Conservation (phyloP, 2,797 vertebrate genomes). For the Sebastes trivittatus region DNA sequence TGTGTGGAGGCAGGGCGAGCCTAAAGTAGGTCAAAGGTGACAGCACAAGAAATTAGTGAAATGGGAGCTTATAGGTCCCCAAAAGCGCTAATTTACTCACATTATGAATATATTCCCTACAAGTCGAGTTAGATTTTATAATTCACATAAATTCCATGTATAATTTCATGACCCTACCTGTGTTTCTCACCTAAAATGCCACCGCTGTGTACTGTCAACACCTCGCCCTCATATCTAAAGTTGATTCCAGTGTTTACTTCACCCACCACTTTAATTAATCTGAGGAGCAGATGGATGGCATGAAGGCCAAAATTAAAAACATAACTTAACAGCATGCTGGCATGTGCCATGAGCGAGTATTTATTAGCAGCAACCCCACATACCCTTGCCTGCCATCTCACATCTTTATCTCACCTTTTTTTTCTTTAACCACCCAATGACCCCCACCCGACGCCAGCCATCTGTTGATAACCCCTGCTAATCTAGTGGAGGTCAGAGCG, state of each 20-base stretch:
- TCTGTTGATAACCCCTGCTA: conserved; percentile 75
- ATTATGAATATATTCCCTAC: neutral
- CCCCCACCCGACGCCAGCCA: conserved; percentile 44
- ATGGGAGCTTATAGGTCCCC: neutral
- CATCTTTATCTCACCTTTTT: conserved; percentile 51
- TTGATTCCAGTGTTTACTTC: neutral
- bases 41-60: conserved; percentile 22
- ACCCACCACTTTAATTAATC: conserved; percentile 20
- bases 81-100: neutral
- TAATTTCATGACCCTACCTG: neutral
- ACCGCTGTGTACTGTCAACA: conserved; percentile 1
- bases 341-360: conserved; percentile 15
- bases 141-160: neutral
- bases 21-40: conserved; percentile 80
- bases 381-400: conserved; percentile 12
- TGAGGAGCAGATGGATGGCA: conserved; percentile 25
- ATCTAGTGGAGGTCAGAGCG: conserved; percentile 73
- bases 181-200: neutral
- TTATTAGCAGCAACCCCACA: conserved; percentile 40
- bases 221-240: conserved; percentile 1
- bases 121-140: neutral
- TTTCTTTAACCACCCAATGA: conserved; percentile 19
- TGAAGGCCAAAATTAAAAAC: conserved; percentile 28
- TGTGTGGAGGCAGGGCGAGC: neutral
- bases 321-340: conserved; percentile 7